These are phyloP conservation scores for Chorisops tibialis DNA, from an alignment of 2,888 invertebrate genomes.

Conservation along the genomic window DNA sequence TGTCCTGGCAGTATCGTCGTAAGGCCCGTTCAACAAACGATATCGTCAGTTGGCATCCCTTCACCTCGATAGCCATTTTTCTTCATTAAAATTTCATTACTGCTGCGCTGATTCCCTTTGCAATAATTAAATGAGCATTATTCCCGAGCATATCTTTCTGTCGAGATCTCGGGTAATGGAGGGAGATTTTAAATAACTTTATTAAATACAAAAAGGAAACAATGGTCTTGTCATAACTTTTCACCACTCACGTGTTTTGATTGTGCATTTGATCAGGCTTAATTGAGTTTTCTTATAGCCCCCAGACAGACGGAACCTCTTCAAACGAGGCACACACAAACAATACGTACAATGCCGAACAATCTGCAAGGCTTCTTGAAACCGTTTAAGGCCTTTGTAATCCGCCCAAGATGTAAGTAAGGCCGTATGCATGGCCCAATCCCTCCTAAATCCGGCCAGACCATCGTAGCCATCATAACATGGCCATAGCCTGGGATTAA, in stretches of 20 bases:
- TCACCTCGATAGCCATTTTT: constrained; percentile 18
- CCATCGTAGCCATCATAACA: too few species aligned
- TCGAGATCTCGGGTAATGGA: not conserved
- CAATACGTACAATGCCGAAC: too few species aligned
- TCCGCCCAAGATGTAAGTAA: too few species aligned
- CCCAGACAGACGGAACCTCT: not conserved
- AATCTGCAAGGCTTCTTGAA: too few species aligned
- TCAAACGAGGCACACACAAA: too few species aligned
- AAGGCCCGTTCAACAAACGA: too few species aligned
- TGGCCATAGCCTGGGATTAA: too few species aligned
- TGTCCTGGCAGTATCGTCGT: too few species aligned
- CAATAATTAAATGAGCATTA: constrained; percentile 23
- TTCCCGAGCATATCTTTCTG: not conserved
- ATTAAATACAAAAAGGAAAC: constrained; percentile 14
- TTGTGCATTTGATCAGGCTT: constrained; percentile 10
- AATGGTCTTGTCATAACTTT: constrained; percentile 11
- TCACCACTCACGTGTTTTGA: not conserved
- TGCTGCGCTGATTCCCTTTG: not conserved
- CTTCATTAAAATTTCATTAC: constrained; percentile 24
- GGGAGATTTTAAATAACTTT: constrained; percentile 8
- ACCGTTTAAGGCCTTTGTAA: too few species aligned
- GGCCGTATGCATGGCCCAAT: too few species aligned
- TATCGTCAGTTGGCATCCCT: constrained; percentile 5
- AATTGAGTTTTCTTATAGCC: constrained; percentile 20
- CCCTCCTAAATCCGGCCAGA: too few species aligned